Conservation (phyloP, 2,888 invertebrate species). For the Epirrita christyi region DNA sequence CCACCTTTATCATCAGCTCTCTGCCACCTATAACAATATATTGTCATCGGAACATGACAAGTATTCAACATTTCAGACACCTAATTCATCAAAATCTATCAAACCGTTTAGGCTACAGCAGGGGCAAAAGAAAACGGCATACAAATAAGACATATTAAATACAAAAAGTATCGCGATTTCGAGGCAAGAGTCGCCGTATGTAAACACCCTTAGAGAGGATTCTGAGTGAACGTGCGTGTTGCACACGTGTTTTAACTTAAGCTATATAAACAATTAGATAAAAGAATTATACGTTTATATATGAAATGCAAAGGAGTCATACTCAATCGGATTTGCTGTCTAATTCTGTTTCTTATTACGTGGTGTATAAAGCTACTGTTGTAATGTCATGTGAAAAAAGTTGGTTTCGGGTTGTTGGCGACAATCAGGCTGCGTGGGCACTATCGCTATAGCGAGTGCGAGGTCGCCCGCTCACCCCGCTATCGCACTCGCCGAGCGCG, state of each 20-base stretch:
- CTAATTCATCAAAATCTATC: too few species aligned
- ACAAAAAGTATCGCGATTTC: too few species aligned
- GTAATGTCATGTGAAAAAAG: slow-evolving; percentile 48
- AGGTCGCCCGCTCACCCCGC: slow-evolving; percentile 81
- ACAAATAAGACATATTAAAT: too few species aligned
- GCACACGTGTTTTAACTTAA: slow-evolving; percentile 45
- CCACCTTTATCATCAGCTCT: too few species aligned
- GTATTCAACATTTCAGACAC: too few species aligned
- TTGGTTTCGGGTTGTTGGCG: slow-evolving; percentile 69
- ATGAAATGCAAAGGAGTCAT: slow-evolving; percentile 26
- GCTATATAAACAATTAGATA: slow-evolving; percentile 47
- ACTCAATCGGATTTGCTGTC: slow-evolving; percentile 11
- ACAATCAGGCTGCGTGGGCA: slow-evolving; percentile 83
- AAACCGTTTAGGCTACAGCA: too few species aligned
- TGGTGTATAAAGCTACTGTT: slow-evolving; percentile 37
- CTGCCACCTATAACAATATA: too few species aligned
- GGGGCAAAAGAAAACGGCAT: too few species aligned
- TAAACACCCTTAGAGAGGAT: slow-evolving; percentile 18
- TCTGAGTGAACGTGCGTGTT: slow-evolving; percentile 22
- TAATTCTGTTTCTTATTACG: slow-evolving; percentile 31
- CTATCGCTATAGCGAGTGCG: slow-evolving; percentile 72
- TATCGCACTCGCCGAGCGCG: slow-evolving; percentile 65
- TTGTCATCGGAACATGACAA: too few species aligned
- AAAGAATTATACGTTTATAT: slow-evolving; percentile 31
- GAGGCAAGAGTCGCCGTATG: too few species aligned